Base-by-base conservation (phyloP, 2,888 invertebrate species). In the Polydrusus tereticollis region DNA sequence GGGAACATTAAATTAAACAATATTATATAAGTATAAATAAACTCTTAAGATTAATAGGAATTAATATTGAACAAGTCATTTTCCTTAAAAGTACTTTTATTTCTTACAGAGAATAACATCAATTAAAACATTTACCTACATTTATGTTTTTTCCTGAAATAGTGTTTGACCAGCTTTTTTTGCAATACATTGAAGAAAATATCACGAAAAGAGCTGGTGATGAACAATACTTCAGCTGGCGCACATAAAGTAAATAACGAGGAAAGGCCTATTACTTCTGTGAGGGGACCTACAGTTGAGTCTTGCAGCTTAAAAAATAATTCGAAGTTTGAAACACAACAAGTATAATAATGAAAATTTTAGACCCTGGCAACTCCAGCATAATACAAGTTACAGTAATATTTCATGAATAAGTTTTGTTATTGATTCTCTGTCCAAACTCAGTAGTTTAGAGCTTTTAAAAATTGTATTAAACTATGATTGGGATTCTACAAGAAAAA, bases 241-340 rank as follows among this genome's bases (percentile, higher is more conserved):
- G 82, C 79, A 82, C 82, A 82, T 78, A 79, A 82, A 79, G 82
- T 82, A 83, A 83, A 82, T 82, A 83, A 78, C 82, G 80, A 77
- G 76, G 78, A 79, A 73, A 78, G 81, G 78, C 79, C 77, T 77
- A 75, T 77, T 76, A 77, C 81, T 82, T 81, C 78, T 81, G 82
- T 80, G 81, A 82, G 82, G 81, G 79, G 81, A 63, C 67, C 52
- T 65, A 65, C 29, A n/a, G 16, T 52, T n/a, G n/a, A n/a, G n/a
- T n/a, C 7, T 23, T 12, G 23, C 50, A 52, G 52, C 57, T 36
- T 12, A 26, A 29, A 57, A 18, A 21, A 57, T 18, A 57, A 38
- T 38, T 41, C 1, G n/a, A 18, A 18, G 16, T 18, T 57, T 36
- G 20, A 33, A 47, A 47, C 47, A 47, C 2, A 33, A 10, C 33